Conservation (phyloP, 2,797 vertebrate genomes). For the Oryzias dopingdopingensis region DNA sequence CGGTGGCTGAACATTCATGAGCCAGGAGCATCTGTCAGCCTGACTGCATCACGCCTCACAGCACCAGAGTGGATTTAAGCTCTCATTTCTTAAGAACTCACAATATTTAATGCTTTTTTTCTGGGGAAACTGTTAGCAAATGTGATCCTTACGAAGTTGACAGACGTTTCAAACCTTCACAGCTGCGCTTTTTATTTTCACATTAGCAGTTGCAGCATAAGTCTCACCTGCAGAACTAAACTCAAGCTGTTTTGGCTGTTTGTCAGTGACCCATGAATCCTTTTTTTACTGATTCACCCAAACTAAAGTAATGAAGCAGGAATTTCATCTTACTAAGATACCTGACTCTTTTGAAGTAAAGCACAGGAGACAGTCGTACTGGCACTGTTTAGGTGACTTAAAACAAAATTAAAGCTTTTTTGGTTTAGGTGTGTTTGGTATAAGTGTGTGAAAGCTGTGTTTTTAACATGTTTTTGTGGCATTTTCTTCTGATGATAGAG, state of each 20-base stretch:
- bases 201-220: not conserved
- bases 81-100: conserved; percentile 25
- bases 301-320: not conserved
- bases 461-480: no score
- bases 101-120: conserved; percentile 23
- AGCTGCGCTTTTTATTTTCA: not conserved
- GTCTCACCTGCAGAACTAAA: not conserved
- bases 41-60: conserved; percentile 47
- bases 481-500: no score
- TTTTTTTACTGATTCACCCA: conserved; percentile 3
- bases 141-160: not conserved
- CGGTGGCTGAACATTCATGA: conserved; percentile 52
- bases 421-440: no score
- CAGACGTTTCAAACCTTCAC: not conserved
- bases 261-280: not conserved
- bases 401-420: no score
- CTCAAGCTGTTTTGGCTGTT: not conserved
- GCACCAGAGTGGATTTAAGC: conserved; percentile 34
- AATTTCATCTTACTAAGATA: not conserved
- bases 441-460: no score
- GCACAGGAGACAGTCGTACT: not conserved
- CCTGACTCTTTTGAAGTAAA: not conserved
- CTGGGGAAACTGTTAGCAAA: conserved; percentile 18
- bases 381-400: no score
- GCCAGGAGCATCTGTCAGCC: conserved; percentile 53